A percentile compares a stretch with the other conserved stretches of the same genome.
Conservation (phyloP, 2,888 invertebrate species). For the Homarus gammarus region DNA sequence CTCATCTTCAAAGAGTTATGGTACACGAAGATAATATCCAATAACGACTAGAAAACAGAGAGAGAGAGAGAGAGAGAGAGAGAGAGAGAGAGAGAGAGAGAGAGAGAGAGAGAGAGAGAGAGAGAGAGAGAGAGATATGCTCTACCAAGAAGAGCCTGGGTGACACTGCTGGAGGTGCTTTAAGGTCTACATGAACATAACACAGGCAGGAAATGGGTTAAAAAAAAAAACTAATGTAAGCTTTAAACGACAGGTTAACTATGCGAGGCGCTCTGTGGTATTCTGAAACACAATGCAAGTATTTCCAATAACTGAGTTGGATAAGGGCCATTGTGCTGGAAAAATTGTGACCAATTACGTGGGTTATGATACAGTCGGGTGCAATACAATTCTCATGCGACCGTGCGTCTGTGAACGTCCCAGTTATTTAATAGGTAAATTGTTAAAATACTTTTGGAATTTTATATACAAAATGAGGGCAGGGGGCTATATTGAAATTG, state of each 20-base stretch:
- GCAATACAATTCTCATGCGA: neutral
- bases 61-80: constrained; percentile 28
- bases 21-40: no score
- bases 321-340: neutral
- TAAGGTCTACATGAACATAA: neutral
- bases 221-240: neutral
- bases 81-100: constrained; percentile 24
- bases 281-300: neutral
- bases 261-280: neutral
- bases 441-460: neutral
- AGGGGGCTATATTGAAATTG: neutral
- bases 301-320: neutral
- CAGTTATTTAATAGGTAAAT: neutral
- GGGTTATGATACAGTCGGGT: neutral
- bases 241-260: neutral
- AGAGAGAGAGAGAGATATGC: neutral
- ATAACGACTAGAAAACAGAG: neutral
- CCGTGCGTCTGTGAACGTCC: neutral
- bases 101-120: constrained; percentile 22
- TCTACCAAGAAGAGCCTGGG: no score
- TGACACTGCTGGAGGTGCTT: no score
- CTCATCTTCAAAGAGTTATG: no score
- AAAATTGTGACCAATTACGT: neutral
- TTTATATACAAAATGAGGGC: neutral
- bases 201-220: neutral